Conservation (phyloP, 2,797 vertebrate genomes). For the Pachyuromys duprasi region DNA sequence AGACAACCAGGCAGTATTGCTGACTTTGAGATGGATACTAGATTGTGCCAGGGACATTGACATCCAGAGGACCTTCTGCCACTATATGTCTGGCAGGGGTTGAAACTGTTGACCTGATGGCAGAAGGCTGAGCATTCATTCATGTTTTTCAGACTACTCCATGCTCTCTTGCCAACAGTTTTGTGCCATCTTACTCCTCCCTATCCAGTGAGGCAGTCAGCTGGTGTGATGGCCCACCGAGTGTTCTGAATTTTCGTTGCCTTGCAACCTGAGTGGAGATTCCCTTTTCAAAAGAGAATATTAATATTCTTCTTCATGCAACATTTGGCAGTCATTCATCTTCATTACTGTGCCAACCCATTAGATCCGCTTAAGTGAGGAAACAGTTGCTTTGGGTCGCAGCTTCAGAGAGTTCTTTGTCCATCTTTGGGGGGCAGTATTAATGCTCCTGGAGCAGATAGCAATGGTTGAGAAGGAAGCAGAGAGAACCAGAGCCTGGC, state of each 20-base stretch:
- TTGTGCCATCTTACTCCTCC: not conserved
- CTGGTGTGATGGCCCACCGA: not conserved
- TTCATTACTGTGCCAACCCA: not conserved
- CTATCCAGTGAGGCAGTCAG: not conserved
- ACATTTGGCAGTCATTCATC: not conserved
- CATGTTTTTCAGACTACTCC: conserved; percentile 7
- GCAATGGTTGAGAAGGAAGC: not conserved
- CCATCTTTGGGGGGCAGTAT: too few relatives aligned
- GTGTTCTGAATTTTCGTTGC: not conserved
- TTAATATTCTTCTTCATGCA: not conserved
- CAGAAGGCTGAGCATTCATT: conserved; percentile 53
- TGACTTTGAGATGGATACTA: conserved; percentile 50
- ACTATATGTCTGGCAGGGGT: conserved; percentile 42
- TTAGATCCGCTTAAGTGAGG: not conserved
- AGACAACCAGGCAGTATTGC: not conserved
- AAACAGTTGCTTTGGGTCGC: not conserved
- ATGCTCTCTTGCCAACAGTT: conserved; percentile 38
- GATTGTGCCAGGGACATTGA: conserved; percentile 55
- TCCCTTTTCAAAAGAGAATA: conserved; percentile 38
- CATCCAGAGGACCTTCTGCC: conserved; percentile 45
- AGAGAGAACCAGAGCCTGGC: not conserved
- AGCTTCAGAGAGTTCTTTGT: not conserved
- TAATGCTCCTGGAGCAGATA: not conserved
- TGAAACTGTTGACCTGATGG: conserved; percentile 64
- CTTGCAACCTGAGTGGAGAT: conserved; percentile 14